Base-by-base conservation (phyloP, 2,113 vertebrate species). In the Anguilla japonica region DNA sequence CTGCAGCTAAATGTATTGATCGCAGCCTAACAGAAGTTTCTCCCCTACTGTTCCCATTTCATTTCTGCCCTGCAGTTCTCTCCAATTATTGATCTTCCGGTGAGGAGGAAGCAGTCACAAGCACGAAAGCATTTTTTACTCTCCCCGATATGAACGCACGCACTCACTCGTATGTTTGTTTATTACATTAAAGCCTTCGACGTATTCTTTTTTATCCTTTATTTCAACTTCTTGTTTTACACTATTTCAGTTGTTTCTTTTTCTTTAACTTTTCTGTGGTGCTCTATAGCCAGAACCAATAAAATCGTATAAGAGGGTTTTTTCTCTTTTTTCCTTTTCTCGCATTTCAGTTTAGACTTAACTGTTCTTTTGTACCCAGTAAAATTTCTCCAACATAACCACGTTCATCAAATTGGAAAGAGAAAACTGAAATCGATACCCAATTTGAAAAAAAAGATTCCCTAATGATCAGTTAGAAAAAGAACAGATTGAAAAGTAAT, bases 71-170 rank as follows among this genome's bases (percentile, higher is more conserved):
- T 34, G 50, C 22, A 53, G 41, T 56, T 83, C n/a, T 22, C 15
- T 83, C 43, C 50, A 56, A 34, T 83, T 83, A 83, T 81, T 41
- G 80, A 81, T 83, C 81, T 83, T 20, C 46, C 15, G n/a, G n/a
- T 13, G 71, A 29, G 71, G 13, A 34, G 26, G 71, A 34, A 34
- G 34, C n/a, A 26, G 29, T 75, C n/a, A 75, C n/a, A 75, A n/a
- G 26, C 71, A 75, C 16, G 71, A 34, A 26, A 75, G 71, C 71
- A 6, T 0, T 34, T 75, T 34, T 29, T 14, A n/a, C 71, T 14
- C 50, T 22, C 20, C 60, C 60, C 4, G 60, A 26, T 20, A 67
- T 67, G 0, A 67, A 26, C 26, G 18, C 9, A 67, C 26, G 18
- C 60, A 67, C 5, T 5, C 20, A 67, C 60, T 67, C 50, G 2